Evolutionary conservation across 2,797 vertebrate genomes (phyloP).

Genomic region (Sebastes minor): DNA sequence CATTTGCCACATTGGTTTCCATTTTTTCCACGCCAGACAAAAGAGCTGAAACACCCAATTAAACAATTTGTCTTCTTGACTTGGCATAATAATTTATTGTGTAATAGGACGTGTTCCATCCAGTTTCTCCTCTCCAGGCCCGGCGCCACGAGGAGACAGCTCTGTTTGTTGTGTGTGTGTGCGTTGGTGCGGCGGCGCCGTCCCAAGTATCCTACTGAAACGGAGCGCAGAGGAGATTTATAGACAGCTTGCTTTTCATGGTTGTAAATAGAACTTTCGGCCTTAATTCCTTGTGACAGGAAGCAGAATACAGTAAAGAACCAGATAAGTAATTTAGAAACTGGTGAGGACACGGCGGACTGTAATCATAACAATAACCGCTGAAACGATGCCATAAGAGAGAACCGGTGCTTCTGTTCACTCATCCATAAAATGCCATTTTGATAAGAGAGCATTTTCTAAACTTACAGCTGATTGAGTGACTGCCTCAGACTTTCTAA

Average conservation of each 20-base stretch:
- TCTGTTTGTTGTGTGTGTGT: too few relatives aligned
- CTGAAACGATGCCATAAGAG: neutral
- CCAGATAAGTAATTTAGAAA: neutral
- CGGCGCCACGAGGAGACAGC: too few relatives aligned
- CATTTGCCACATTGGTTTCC: neutral
- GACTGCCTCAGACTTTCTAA: constrained; percentile 5
- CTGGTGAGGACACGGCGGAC: neutral
- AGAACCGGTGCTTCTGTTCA: constrained; percentile 6
- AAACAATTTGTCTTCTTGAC: too few relatives aligned
- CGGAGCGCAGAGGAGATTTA: neutral
- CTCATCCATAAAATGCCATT: constrained; percentile 28
- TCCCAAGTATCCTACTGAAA: neutral
- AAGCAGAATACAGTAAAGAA: neutral
- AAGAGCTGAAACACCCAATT: too few relatives aligned
- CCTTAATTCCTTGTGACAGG: neutral
- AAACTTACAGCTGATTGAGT: constrained; percentile 15
- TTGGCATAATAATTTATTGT: too few relatives aligned
- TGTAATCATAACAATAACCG: constrained; percentile 16
- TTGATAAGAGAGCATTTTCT: constrained; percentile 4
- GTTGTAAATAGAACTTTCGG: neutral
- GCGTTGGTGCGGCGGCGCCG: too few relatives aligned
- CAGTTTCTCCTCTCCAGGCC: too few relatives aligned
- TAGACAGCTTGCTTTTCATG: neutral
- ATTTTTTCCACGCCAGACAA: neutral
- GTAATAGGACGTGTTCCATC: too few relatives aligned